Evolutionary conservation across 2,888 invertebrate genomes (phyloP).

Genomic region (Caenorhabditis sp.): DNA sequence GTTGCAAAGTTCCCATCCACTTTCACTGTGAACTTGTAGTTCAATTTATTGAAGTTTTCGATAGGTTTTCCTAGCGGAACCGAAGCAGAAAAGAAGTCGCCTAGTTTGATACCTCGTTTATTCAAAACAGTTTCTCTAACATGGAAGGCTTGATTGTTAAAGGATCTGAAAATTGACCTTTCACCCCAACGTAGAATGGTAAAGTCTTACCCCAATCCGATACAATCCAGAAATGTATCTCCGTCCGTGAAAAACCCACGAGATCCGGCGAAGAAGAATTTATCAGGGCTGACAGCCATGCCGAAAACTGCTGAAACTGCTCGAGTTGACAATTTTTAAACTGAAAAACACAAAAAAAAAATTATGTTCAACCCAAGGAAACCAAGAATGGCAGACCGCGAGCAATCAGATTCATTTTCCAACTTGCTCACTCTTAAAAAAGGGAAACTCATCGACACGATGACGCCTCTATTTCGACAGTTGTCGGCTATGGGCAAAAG

Average conservation of each 20-base stretch:
- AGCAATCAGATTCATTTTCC: no score
- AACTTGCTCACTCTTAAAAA: no score
- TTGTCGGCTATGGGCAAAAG: no score
- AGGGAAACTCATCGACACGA: background rate
- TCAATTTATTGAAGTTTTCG: background rate
- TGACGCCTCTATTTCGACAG: no score
- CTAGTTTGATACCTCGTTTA: constrained; percentile 11
- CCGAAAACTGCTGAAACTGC: no score
- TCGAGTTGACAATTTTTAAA: no score
- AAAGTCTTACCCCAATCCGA: constrained; percentile 17
- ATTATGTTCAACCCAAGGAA: no score
- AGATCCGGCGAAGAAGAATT: constrained; percentile 16
- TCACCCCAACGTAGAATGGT: background rate
- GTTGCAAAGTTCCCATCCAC: constrained; percentile 25
- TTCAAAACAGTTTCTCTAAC: constrained; percentile 4
- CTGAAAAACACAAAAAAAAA: background rate
- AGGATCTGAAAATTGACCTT: no score
- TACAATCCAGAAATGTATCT: background rate
- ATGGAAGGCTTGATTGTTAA: constrained; percentile 2
- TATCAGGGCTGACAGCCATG: background rate
- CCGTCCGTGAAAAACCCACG: constrained; percentile 14
- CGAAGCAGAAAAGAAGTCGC: constrained; percentile 11
- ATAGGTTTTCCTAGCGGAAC: constrained; percentile 11
- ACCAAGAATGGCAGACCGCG: no score
- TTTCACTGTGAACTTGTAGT: constrained; percentile 2